phyloP scores from a whole-genome alignment of 92 coral and sea anemone genomes.

The Phenganax stokvisi region DNA sequence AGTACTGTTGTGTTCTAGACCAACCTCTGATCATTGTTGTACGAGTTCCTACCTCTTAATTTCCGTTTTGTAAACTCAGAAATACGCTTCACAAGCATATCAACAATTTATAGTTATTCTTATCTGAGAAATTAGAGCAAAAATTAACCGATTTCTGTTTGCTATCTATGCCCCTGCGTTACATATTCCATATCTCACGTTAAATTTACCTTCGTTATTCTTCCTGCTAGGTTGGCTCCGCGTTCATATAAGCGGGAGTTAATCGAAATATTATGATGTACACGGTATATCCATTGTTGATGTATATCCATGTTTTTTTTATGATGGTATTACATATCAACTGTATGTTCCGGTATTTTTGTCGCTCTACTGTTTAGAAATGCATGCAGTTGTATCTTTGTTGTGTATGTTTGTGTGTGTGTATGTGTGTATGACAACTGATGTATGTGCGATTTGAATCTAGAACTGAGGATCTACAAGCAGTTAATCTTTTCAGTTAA shows the following conservation, averaged over 20 bases:
- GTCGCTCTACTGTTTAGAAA: too few relatives aligned
- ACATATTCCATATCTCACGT: not conserved
- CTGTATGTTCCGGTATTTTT: too few relatives aligned
- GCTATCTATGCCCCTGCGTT: not conserved
- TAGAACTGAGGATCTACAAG: not conserved
- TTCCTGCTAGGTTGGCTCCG: not conserved
- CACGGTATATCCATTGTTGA: not conserved
- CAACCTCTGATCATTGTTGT: slow-evolving; percentile 17
- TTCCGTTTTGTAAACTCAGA: slow-evolving; percentile 5
- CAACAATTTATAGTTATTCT: not conserved
- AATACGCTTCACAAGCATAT: not conserved
- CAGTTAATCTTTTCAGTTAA: slow-evolving; percentile 8
- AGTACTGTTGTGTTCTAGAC: not conserved
- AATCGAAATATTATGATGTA: not conserved
- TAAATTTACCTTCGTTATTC: not conserved
- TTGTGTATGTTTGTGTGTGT: not conserved
- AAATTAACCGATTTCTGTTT: slow-evolving; percentile 1
- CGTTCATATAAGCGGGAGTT: not conserved
- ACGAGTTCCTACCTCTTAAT: not conserved
- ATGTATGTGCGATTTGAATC: slow-evolving; percentile 18
- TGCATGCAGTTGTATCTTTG: too few relatives aligned
- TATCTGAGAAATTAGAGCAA: not conserved
- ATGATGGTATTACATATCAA: too few relatives aligned
- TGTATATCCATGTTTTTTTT: not conserved
- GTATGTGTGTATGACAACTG: not conserved